Base-by-base conservation (phyloP, 2,888 invertebrate genomes). In the Ditula angustiorana region DNA sequence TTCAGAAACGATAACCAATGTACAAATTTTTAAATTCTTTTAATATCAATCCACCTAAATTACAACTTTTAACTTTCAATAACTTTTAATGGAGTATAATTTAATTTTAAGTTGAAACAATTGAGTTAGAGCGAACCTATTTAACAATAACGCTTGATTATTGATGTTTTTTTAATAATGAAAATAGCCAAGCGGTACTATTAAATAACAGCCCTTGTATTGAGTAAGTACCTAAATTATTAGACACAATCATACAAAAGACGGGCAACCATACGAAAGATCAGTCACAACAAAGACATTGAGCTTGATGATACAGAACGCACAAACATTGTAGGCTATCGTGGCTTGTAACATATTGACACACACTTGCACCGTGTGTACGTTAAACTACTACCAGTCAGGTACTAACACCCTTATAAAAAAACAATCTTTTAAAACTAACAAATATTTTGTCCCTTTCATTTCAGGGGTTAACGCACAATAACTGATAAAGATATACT, bases 271-370 rank as follows among this genome's bases (percentile, higher is more conserved):
- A 67, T 67, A 82, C 76, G 78, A 80, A 79, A 79, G 74, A 75
- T 79, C 77, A 67, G 56, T 76, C 72, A 81, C 77, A 84, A 83
- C 77, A 67, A 68, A 80, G 68, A 81, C 74, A 84, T 87, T 88
- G 87, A 87, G 87, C 87, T 81, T 79, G 75, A 75, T 75, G 68
- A 74, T 74, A 78, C 72, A 67, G 74, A 74, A 69, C 72, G 73
- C 35, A 47, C 47, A 50, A 33, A 50, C 50, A 57, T n/a, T 41
- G 19, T 19, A 41, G 4, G 13, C 2, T 13, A 13, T 16, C 8
- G 10, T 7, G 4, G 30, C 41, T 41, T n/a, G n/a, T n/a, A 19
- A 16, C 19, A 19, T 10, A 41, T 41, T 2, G 19, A 19, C 41
- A 19, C 10, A 10, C 19, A n/a, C n/a, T n/a, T n/a, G n/a, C n/a